A percentile compares a stretch with the other conserved stretches of the same genome.
phyloP scores from a whole-genome alignment of 2,113 vertebrate genomes.

The Ivindomyrus marchei region DNA sequence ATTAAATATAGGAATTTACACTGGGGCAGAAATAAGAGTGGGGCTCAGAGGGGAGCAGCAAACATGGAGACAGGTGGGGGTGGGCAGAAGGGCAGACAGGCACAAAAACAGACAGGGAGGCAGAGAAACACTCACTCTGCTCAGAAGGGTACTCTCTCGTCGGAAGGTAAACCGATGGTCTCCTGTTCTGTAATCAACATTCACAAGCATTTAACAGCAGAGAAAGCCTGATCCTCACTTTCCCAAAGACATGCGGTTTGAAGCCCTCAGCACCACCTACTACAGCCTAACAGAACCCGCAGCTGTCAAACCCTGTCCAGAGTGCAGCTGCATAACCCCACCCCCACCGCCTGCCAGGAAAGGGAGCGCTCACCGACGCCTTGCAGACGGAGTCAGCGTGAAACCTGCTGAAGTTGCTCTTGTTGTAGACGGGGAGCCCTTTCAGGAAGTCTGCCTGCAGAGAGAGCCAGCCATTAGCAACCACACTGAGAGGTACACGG shows the following conservation, averaged over 20 bases:
- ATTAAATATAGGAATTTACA: neutral
- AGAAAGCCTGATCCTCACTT: neutral
- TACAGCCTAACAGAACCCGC: neutral
- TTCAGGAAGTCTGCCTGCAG: conserved; percentile 93
- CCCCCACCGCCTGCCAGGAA: neutral
- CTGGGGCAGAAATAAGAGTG: neutral
- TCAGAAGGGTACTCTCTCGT: conserved; percentile 93
- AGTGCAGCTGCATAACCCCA: neutral
- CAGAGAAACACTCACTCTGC: conserved; percentile 73
- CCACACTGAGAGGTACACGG: neutral
- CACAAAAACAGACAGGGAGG: neutral
- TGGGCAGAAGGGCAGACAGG: too few relatives aligned
- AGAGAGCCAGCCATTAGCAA: conserved; percentile 12
- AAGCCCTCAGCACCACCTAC: neutral
- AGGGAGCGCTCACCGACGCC: conserved; percentile 78
- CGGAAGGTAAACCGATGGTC: conserved; percentile 91
- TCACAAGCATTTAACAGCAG: neutral
- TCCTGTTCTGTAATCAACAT: conserved; percentile 71
- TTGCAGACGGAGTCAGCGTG: conserved; percentile 97
- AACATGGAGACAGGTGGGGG: neutral
- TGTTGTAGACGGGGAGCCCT: conserved; percentile 96
- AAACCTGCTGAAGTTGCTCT: conserved; percentile 97
- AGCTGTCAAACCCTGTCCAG: neutral
- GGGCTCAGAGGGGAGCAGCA: neutral
- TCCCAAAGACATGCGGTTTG: neutral